phyloP scores from a whole-genome alignment of 2,888 invertebrate species.

The Euplexia lucipara region DNA sequence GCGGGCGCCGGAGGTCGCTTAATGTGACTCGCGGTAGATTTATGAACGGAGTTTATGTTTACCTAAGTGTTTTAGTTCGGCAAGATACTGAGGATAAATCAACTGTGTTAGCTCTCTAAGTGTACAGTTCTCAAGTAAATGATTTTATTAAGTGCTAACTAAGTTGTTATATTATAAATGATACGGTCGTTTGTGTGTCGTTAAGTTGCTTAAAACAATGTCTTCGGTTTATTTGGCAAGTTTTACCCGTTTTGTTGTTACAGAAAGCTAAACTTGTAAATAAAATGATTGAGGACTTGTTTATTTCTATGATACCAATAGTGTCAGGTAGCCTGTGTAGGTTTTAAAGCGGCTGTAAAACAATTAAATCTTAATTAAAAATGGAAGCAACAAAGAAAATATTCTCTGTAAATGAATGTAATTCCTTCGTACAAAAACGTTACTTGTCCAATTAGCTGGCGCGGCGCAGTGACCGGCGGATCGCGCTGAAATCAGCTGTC shows the following conservation, averaged over 20 bases:
- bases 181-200: not conserved
- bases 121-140: slow-evolving; percentile 6
- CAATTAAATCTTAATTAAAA: not conserved
- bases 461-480: not conserved
- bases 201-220: not conserved
- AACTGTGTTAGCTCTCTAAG: slow-evolving; percentile 8
- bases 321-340: not conserved
- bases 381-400: not conserved
- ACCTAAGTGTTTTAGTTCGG: slow-evolving; percentile 34
- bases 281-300: slow-evolving; percentile 7
- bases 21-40: slow-evolving; percentile 55
- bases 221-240: slow-evolving; percentile 4
- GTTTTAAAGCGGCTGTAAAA: not conserved
- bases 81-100: slow-evolving; percentile 36
- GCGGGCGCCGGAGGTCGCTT: slow-evolving; percentile 34
- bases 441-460: slow-evolving; percentile 39
- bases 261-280: not conserved
- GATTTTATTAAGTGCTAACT: slow-evolving; percentile 21
- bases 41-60: slow-evolving; percentile 49
- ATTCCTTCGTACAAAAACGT: slow-evolving; percentile 33
- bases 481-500: slow-evolving; percentile 48
- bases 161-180: slow-evolving; percentile 14
- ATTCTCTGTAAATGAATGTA: slow-evolving; percentile 21
- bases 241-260: slow-evolving; percentile 2
- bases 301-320: not conserved